Evolutionary conservation across 2,888 invertebrate genomes (phyloP).

Genomic region (Meiosimyza platycephala): DNA sequence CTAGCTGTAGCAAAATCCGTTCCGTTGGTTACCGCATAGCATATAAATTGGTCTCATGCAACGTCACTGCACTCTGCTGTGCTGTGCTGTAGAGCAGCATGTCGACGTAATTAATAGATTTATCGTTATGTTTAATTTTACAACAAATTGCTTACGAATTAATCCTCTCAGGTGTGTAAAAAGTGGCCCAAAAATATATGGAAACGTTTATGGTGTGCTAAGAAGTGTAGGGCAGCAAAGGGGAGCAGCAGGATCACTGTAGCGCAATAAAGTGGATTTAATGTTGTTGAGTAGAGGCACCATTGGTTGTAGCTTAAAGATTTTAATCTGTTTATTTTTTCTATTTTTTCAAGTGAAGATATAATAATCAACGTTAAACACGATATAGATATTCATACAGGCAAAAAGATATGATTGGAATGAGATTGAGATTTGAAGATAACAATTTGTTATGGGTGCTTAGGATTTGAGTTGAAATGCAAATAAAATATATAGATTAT

Average conservation of each 20-base stretch:
- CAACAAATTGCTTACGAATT: constrained; percentile 64
- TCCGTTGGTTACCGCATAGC: not conserved
- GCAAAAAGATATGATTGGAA: no score
- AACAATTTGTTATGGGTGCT: no score
- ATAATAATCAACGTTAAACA: constrained; percentile 12
- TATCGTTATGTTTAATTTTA: constrained; percentile 62
- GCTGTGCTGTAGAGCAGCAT: constrained; percentile 40
- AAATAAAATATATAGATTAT: no score
- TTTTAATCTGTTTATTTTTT: not conserved
- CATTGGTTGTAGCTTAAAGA: no score
- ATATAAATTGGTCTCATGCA: not conserved
- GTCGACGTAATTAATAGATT: constrained; percentile 65
- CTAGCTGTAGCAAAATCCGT: no score
- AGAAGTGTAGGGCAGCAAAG: not conserved
- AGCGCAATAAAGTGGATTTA: not conserved
- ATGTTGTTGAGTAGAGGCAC: not conserved
- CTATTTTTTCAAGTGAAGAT: not conserved
- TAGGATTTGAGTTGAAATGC: no score
- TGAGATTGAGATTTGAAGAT: no score
- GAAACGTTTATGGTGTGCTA: not conserved
- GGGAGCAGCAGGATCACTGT: not conserved
- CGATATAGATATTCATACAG: not conserved
- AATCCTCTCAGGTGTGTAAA: constrained; percentile 64
- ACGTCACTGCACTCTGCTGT: not conserved
- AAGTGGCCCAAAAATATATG: constrained; percentile 10